phyloP scores from a whole-genome alignment of 2,797 vertebrate genomes.

The Nyctalus aviator region DNA sequence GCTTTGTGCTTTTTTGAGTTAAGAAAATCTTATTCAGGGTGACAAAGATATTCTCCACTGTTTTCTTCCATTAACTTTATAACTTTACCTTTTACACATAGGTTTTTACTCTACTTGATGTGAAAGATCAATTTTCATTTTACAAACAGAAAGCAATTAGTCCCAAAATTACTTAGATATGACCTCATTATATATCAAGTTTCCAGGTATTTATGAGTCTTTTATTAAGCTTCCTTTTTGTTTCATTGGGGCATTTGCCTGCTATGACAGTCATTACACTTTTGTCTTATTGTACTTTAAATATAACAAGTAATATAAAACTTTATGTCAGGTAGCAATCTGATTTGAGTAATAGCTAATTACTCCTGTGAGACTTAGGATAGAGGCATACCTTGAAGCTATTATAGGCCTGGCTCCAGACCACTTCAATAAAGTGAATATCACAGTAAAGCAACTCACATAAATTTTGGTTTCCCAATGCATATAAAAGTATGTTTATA shows the following conservation, averaged over 20 bases:
- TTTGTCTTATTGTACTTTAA: neutral
- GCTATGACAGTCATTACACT: neutral
- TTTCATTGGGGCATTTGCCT: neutral
- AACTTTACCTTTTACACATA: conserved; percentile 31
- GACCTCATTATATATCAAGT: neutral
- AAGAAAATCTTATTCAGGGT: conserved; percentile 16
- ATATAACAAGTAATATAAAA: neutral
- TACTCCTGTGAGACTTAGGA: neutral
- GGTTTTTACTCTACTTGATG: neutral
- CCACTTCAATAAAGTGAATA: neutral
- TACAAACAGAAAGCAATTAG: conserved; percentile 19
- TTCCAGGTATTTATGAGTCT: neutral
- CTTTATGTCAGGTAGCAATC: neutral
- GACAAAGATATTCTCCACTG: neutral
- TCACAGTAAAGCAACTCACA: neutral
- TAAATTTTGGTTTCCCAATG: neutral
- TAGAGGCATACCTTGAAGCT: neutral
- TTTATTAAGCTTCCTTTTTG: neutral
- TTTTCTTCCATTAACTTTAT: conserved; percentile 37
- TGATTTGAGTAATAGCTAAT: neutral
- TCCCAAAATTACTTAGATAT: conserved; percentile 1
- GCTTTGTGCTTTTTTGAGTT: neutral
- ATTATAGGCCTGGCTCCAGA: neutral
- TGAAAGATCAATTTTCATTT: conserved; percentile 50
- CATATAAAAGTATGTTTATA: neutral